phyloP scores from a whole-genome alignment of 2,888 invertebrate genomes.

The Acheta domesticus region DNA sequence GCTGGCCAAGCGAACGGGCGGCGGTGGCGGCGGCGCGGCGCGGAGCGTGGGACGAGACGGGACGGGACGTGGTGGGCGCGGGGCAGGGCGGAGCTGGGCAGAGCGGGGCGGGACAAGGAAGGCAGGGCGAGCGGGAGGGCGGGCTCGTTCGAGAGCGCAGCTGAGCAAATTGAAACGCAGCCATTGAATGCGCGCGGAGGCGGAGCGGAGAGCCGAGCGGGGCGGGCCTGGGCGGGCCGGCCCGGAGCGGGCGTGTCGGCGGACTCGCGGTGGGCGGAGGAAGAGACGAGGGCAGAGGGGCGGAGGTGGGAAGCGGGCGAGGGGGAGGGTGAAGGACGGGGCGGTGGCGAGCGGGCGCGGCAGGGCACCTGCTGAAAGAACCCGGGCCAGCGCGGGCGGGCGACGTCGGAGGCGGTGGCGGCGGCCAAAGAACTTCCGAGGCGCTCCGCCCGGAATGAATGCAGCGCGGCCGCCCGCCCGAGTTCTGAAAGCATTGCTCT shows the following conservation, averaged over 20 bases:
- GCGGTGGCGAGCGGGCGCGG: background rate
- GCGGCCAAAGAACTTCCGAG: slow-evolving; percentile 4
- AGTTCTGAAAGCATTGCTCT: slow-evolving; percentile 18
- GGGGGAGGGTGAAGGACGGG: background rate
- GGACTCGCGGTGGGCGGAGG: background rate
- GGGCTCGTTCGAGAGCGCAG: background rate
- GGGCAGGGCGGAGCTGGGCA: no score
- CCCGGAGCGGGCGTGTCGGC: background rate
- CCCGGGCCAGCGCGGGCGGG: no score
- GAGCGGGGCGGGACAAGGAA: no score
- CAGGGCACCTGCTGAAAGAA: background rate
- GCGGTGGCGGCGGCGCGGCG: background rate
- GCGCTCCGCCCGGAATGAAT: background rate
- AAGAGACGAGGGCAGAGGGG: background rate
- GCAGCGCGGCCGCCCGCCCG: slow-evolving; percentile 1
- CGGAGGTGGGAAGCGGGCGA: background rate
- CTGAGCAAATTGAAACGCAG: slow-evolving; percentile 7
- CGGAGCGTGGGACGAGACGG: background rate
- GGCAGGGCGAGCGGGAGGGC: background rate
- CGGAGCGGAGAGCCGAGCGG: background rate
- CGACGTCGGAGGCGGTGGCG: background rate
- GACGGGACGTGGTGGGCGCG: background rate
- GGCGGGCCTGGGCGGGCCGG: background rate
- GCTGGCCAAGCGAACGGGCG: background rate
- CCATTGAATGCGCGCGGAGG: background rate